A percentile compares a stretch with the other conserved stretches of the same genome.
Evolutionary conservation across 2,113 vertebrate genomes (phyloP).

Genomic region (Scopus umbretta): DNA sequence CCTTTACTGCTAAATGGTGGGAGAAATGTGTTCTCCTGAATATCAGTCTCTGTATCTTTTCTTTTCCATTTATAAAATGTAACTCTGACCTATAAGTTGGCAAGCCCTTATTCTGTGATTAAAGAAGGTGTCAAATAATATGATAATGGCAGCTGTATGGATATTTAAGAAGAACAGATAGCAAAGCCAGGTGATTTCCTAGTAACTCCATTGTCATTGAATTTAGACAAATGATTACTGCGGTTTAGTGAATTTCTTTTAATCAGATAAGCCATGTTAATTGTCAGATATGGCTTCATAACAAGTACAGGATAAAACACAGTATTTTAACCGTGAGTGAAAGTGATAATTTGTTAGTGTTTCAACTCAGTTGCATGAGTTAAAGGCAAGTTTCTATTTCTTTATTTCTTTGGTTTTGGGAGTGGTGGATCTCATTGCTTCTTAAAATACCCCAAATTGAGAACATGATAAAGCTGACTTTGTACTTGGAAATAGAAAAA

Average conservation of each 20-base stretch:
- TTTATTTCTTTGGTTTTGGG: not conserved
- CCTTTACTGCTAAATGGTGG: not conserved
- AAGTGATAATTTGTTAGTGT: not conserved
- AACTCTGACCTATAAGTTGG: not conserved
- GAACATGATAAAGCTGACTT: not conserved
- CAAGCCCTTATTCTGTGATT: not conserved
- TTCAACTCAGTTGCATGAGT: not conserved
- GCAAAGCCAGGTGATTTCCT: not conserved
- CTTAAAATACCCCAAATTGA: not conserved
- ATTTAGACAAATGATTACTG: not conserved
- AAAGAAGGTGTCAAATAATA: not conserved
- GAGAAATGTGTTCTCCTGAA: not conserved
- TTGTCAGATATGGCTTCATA: not conserved
- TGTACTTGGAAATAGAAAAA: not conserved
- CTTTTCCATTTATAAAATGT: not conserved
- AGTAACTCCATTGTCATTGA: not conserved
- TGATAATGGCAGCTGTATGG: not conserved
- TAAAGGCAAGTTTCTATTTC: not conserved
- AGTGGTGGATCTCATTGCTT: not conserved
- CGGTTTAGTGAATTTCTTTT: not conserved
- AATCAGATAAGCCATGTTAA: not conserved
- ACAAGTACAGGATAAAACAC: not conserved
- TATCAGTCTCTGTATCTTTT: not conserved
- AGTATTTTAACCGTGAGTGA: not conserved
- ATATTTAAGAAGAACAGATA: not conserved